A percentile compares a stretch with the other conserved stretches of the same genome.
These are phyloP conservation scores for Capra hircus DNA, from an alignment of 2,113 vertebrate genomes.

Conservation along the genomic window DNA sequence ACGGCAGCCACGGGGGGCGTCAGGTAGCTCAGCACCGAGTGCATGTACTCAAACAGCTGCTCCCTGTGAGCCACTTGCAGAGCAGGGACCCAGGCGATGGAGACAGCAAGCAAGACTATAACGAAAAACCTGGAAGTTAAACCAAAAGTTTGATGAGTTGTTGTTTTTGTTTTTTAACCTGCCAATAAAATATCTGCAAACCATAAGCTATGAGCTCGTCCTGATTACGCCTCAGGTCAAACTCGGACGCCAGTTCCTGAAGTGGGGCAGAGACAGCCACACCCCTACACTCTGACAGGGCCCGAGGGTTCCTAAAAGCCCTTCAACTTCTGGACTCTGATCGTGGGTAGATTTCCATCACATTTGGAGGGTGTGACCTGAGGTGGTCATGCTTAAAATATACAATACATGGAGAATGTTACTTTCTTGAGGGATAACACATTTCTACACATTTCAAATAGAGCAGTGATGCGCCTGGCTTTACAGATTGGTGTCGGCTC, in stretches of 20 bases:
- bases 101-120: constrained; percentile 85
- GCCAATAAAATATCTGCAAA: neutral
- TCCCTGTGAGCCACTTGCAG: constrained; percentile 85
- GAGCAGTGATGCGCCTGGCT: neutral
- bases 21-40: constrained; percentile 89
- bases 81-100: constrained; percentile 91
- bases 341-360: neutral
- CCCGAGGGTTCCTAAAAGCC: neutral
- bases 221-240: neutral
- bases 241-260: neutral
- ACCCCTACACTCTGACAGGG: neutral
- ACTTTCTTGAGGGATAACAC: neutral
- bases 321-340: neutral
- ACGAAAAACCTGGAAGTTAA: constrained; percentile 86
- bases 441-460: neutral
- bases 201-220: neutral
- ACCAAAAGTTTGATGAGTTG: neutral
- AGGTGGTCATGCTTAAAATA: neutral
- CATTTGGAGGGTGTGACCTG: neutral
- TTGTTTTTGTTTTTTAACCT: fast-evolving
- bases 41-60: constrained; percentile 89
- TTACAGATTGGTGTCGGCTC: neutral
- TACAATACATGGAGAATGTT: neutral
- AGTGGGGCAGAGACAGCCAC: neutral
- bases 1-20: constrained; percentile 89